Percentiles rank a stretch among this genome's conserved stretches.
Conservation (phyloP, 2,797 vertebrate species). For the Jordanella pulchra region DNA sequence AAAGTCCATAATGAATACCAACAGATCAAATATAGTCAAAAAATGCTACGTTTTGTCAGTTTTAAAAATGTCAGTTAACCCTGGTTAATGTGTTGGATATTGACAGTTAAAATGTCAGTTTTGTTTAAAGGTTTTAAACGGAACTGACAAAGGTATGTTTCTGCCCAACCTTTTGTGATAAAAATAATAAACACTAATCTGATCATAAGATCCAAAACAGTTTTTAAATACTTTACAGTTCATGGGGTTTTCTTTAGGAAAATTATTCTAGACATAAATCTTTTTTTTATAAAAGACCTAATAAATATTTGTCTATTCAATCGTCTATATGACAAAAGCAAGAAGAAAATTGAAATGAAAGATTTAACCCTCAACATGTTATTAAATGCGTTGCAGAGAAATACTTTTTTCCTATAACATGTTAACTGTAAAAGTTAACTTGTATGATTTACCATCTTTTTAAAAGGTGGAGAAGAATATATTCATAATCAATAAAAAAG, state of each 20-base stretch:
- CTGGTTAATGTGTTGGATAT: no score
- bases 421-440: neutral
- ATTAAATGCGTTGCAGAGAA: neutral
- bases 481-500: neutral
- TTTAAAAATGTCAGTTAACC: no score
- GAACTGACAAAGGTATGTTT: constrained; percentile 3
- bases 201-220: neutral
- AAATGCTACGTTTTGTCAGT: no score
- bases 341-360: neutral
- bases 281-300: neutral
- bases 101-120: no score
- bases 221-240: neutral
- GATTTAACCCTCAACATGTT: neutral
- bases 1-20: neutral
- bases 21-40: neutral
- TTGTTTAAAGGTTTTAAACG: constrained; percentile 1
- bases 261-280: neutral
- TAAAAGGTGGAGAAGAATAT: neutral
- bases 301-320: neutral
- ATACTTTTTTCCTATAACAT: neutral
- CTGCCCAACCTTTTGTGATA: neutral
- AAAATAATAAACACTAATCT: neutral
- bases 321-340: neutral
- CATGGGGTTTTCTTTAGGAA: neutral
- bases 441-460: neutral